Evolutionary conservation across 2,888 invertebrate genomes (phyloP).

Genomic region (Mimas tiliae): DNA sequence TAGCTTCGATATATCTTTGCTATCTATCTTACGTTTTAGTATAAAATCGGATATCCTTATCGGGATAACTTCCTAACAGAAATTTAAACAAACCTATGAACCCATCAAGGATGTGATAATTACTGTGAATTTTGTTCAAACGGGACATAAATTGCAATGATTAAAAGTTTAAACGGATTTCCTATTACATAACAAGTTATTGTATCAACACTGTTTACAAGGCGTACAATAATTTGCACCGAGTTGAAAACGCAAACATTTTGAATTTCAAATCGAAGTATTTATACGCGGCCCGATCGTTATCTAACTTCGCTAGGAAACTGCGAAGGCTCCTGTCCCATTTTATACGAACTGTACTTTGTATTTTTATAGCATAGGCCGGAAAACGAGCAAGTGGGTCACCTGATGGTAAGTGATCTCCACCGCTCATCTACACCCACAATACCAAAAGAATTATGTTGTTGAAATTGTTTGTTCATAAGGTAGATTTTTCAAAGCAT

Average conservation of each 20-base stretch:
- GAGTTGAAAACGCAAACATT: conserved; percentile 54
- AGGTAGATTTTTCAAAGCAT: not conserved
- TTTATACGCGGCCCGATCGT: conserved; percentile 63
- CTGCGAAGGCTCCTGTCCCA: conserved; percentile 37
- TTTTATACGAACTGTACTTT: not conserved
- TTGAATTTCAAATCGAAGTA: conserved; percentile 70
- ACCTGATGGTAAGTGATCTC: too few species aligned
- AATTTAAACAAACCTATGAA: not conserved
- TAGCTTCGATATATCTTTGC: too few species aligned
- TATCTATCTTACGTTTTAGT: too few species aligned
- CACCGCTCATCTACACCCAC: too few species aligned
- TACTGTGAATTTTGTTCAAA: not conserved
- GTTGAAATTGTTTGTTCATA: too few species aligned
- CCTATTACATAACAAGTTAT: conserved; percentile 26
- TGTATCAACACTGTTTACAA: conserved; percentile 14
- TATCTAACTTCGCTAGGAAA: conserved; percentile 54
- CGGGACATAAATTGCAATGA: conserved; percentile 1
- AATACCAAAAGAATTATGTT: too few species aligned
- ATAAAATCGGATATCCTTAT: not conserved
- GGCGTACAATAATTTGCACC: conserved; percentile 51
- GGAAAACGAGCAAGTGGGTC: too few species aligned
- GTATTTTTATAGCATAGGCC: not conserved
- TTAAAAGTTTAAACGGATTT: conserved; percentile 20
- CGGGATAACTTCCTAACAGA: not conserved
- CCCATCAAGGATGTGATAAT: conserved; percentile 9